Evolutionary conservation across 2,797 vertebrate genomes (phyloP).

Genomic region (Hippopotamyrus pictus): DNA sequence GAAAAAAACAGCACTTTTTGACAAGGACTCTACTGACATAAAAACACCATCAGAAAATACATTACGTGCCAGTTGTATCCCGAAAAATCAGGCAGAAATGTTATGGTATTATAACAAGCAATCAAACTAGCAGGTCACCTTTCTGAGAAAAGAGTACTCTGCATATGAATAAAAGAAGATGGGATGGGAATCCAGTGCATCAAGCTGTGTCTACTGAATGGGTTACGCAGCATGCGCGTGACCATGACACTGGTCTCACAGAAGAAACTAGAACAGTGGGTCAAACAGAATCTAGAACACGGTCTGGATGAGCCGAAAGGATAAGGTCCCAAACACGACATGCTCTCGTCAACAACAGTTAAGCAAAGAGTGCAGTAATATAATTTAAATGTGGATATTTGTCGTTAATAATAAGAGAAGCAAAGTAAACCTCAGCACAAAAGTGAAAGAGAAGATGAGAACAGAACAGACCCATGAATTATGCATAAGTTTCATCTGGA

Average conservation of each 20-base stretch:
- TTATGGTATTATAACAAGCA: not conserved
- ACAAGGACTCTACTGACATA: not conserved
- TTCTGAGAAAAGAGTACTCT: not conserved
- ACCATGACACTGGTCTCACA: not conserved
- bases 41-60: not conserved
- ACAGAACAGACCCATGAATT: not conserved
- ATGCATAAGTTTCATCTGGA: not conserved
- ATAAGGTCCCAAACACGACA: not conserved
- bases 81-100: not conserved
- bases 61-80: not conserved
- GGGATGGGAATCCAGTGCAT: not conserved
- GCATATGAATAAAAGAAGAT: not conserved
- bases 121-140: not conserved
- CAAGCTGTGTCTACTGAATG: not conserved
- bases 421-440: not conserved
- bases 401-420: not conserved
- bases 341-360: not conserved
- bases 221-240: not conserved
- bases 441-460: not conserved
- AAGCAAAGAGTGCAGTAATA: not conserved
- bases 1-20: not conserved
- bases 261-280: not conserved
- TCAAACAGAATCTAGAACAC: not conserved
- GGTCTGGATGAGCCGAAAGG: not conserved
- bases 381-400: not conserved